Evolutionary conservation across 2,113 vertebrate species (phyloP).

Genomic region (Cryptomyrus ogoouensis): DNA sequence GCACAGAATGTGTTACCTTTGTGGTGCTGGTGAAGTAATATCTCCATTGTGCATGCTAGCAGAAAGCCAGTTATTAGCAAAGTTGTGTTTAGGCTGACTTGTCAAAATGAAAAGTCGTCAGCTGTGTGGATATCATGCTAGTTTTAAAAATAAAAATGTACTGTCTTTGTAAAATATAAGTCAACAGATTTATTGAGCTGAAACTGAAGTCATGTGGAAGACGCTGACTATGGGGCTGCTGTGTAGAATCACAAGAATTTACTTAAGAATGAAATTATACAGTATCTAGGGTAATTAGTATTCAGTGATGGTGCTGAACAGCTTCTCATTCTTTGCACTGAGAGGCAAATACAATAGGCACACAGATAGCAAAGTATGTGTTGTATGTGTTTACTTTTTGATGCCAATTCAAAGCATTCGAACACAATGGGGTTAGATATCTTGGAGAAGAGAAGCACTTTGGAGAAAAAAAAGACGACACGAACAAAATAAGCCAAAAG

Average conservation of each 20-base stretch:
- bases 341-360: not conserved
- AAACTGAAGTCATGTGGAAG: not conserved
- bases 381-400: not conserved
- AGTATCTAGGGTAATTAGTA: not conserved
- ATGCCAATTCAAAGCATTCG: not conserved
- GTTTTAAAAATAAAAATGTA: not conserved
- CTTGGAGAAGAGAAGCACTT: not conserved
- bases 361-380: not conserved
- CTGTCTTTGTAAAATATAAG: not conserved
- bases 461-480: not conserved
- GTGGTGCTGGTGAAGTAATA: not conserved
- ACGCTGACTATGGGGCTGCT: not conserved
- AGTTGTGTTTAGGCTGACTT: not conserved
- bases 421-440: not conserved
- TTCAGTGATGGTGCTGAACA: not conserved
- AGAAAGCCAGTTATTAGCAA: not conserved
- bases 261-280: not conserved
- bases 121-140: not conserved
- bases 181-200: not conserved
- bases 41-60: not conserved
- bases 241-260: not conserved
- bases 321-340: not conserved
- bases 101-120: not conserved
- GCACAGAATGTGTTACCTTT: not conserved
- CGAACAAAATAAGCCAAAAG: not conserved